phyloP scores from a whole-genome alignment of 2,797 vertebrate species.

The Coregonus ussuriensis region DNA sequence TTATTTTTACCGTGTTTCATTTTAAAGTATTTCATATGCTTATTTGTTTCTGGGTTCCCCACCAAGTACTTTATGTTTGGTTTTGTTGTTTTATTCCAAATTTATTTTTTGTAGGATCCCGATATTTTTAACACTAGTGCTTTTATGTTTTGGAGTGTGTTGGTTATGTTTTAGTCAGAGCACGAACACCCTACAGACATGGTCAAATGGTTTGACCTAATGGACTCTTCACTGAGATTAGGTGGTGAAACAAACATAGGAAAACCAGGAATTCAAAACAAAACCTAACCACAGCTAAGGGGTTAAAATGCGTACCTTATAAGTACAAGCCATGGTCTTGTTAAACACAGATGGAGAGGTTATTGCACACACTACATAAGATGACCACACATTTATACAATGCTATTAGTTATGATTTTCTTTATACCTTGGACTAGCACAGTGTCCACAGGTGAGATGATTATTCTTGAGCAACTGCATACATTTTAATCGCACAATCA shows the following conservation, averaged over 20 bases:
- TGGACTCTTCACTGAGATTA: not conserved
- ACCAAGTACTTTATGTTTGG: conserved; percentile 34
- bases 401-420: not conserved
- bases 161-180: not conserved
- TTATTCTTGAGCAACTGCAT: not conserved
- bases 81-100: not conserved
- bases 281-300: not conserved
- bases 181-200: not conserved
- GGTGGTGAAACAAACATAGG: not conserved
- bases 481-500: not conserved
- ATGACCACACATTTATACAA: not conserved
- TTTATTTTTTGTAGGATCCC: conserved; percentile 3
- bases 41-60: conserved; percentile 15
- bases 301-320: not conserved
- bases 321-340: not conserved
- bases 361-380: not conserved
- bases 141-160: not conserved
- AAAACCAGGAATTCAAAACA: not conserved
- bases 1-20: conserved; percentile 11
- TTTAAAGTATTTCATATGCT: not conserved
- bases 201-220: not conserved
- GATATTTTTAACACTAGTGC: conserved; percentile 25
- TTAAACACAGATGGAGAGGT: not conserved
- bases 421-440: not conserved
- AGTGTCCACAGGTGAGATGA: not conserved